Evolutionary conservation across 1,140 invertebrate species (phyloP).

Genomic region (Penaeus chinensis): DNA sequence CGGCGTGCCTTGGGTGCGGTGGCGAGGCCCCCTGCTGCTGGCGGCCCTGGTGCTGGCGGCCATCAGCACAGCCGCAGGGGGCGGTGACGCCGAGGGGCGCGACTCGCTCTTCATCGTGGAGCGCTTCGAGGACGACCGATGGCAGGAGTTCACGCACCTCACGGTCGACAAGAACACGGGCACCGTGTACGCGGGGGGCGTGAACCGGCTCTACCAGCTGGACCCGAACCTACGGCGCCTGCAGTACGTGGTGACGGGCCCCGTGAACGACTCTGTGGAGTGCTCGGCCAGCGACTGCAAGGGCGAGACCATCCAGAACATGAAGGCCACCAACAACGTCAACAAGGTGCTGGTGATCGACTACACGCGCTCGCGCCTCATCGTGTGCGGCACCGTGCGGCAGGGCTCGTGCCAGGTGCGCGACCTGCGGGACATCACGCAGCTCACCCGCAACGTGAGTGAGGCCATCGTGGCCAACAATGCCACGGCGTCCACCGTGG

Average conservation of each 20-base stretch:
- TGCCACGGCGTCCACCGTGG: conserved; percentile 92
- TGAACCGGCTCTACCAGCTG: conserved; percentile 93
- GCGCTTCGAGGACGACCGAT: conserved; percentile 54
- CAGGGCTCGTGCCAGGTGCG: conserved; percentile 91
- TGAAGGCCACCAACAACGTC: conserved; percentile 90
- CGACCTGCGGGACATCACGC: conserved; percentile 88
- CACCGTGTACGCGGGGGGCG: conserved; percentile 91
- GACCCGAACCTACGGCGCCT: conserved; percentile 85
- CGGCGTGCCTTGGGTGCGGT: conserved; percentile 38
- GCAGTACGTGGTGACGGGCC: conserved; percentile 86
- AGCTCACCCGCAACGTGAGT: conserved; percentile 79
- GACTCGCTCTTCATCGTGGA: conserved; percentile 63
- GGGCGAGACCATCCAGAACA: conserved; percentile 65
- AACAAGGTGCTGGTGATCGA: conserved; percentile 97
- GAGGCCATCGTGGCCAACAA: conserved; percentile 96
- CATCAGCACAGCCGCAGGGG: conserved; percentile 3
- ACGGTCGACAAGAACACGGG: conserved; percentile 93
- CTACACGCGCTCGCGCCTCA: conserved; percentile 88
- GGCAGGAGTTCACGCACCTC: conserved; percentile 77
- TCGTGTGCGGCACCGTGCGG: conserved; percentile 91
- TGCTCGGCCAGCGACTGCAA: conserved; percentile 81
- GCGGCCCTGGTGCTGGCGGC: conserved; percentile 16
- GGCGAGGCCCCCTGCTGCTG: conserved; percentile 38
- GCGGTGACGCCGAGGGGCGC: conserved; percentile 30
- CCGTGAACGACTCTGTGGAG: conserved; percentile 86